Evolutionary conservation across 2,888 invertebrate species (phyloP).

Genomic region (Ceratothoa steindachneri): DNA sequence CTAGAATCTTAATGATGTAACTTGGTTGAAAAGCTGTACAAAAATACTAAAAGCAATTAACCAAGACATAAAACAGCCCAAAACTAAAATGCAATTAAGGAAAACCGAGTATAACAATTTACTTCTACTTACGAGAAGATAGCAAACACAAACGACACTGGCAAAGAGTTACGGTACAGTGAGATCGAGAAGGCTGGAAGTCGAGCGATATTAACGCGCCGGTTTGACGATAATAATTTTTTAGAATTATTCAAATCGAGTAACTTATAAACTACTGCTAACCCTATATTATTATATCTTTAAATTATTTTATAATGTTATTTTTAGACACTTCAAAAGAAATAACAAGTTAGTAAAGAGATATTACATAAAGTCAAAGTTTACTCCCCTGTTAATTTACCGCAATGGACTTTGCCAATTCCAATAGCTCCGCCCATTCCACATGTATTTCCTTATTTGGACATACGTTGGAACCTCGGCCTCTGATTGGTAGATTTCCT

Average conservation of each 20-base stretch:
- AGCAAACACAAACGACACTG: neutral
- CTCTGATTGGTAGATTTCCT: neutral
- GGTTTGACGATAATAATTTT: neutral
- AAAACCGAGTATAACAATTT: neutral
- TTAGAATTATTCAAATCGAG: neutral
- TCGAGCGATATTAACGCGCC: neutral
- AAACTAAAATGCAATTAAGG: neutral
- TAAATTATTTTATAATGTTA: neutral
- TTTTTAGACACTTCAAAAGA: neutral
- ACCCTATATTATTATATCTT: neutral
- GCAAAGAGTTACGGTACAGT: neutral
- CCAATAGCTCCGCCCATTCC: no score
- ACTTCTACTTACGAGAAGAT: neutral
- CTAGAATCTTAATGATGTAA: no score
- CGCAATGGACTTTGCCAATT: neutral
- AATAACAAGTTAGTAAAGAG: neutral
- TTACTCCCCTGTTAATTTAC: neutral
- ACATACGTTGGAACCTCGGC: neutral
- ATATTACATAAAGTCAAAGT: no score
- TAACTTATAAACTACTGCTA: neutral
- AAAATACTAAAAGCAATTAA: no score
- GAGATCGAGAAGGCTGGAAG: neutral
- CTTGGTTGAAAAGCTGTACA: no score
- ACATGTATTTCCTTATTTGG: neutral
- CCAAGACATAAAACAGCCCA: no score